These are phyloP conservation scores for Sparidentex hasta DNA, from an alignment of 2,797 vertebrate species.

Conservation along the genomic window DNA sequence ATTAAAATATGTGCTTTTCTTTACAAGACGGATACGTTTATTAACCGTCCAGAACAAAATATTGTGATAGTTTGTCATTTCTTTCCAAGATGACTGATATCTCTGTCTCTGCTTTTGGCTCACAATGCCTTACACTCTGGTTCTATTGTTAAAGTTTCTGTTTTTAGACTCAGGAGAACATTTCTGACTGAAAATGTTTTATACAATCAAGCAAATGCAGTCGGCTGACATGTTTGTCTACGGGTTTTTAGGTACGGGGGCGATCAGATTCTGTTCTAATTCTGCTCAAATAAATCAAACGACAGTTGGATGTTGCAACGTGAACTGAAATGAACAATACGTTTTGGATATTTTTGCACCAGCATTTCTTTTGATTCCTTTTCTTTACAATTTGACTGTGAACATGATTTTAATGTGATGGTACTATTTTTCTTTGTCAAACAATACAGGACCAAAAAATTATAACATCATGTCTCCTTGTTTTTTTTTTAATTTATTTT, in stretches of 20 bases:
- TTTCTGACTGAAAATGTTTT: not conserved
- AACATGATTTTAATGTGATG: constrained; percentile 56
- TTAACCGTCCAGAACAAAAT: not conserved
- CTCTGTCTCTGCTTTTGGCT: not conserved
- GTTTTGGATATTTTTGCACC: constrained; percentile 43
- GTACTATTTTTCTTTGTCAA: constrained; percentile 56
- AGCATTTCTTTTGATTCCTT: constrained; percentile 44
- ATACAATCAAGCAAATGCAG: not conserved
- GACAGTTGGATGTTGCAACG: not conserved
- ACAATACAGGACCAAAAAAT: constrained; percentile 72
- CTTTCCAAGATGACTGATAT: not conserved
- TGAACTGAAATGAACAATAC: not conserved
- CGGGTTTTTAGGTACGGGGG: not conserved
- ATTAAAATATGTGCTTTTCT: not conserved
- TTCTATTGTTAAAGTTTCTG: not conserved
- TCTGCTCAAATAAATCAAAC: not conserved
- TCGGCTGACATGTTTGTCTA: not conserved
- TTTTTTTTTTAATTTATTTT: constrained; percentile 43
- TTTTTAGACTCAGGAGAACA: constrained; percentile 27
- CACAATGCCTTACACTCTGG: constrained; percentile 47
- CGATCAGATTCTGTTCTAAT: not conserved
- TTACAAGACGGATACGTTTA: not conserved
- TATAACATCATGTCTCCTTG: not conserved
- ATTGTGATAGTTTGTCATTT: not conserved
- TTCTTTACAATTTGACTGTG: constrained; percentile 72